Evolutionary conservation across 2,113 vertebrate species (phyloP).

Genomic region (Agelaius tricolor): DNA sequence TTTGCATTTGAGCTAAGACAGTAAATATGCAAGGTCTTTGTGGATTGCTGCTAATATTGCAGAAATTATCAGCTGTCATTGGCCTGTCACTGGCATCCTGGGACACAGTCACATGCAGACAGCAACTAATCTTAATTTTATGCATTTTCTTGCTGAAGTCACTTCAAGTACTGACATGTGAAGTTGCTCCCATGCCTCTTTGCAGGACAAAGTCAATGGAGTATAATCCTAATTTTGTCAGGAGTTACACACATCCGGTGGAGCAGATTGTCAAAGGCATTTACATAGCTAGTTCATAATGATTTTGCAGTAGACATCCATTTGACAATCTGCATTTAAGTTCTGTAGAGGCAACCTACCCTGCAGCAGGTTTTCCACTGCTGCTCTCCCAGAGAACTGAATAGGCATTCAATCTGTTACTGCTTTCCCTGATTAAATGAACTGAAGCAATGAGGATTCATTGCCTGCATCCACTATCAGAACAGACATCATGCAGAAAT

Average conservation of each 20-base stretch:
- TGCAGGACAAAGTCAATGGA: not conserved
- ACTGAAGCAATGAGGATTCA: slow-evolving; percentile 25
- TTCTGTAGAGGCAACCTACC: not conserved
- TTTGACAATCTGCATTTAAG: not conserved
- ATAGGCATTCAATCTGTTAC: not conserved
- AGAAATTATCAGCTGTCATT: not conserved
- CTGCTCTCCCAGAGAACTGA: not conserved
- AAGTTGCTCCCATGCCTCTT: not conserved
- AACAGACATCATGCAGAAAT: slow-evolving; percentile 44
- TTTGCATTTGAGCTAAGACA: not conserved
- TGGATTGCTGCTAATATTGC: not conserved
- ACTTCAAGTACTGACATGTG: not conserved
- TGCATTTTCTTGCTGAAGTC: not conserved
- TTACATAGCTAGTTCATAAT: not conserved
- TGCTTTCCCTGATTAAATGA: slow-evolving; percentile 42
- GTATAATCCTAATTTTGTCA: not conserved
- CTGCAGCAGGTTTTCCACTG: not conserved
- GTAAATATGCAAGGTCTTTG: not conserved
- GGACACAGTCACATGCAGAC: not conserved
- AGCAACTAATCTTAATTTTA: not conserved
- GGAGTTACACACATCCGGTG: not conserved
- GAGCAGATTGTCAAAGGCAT: not conserved
- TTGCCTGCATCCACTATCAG: slow-evolving; percentile 8
- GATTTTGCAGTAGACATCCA: not conserved
- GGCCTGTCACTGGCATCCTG: not conserved